Base-by-base conservation (phyloP, 2,113 vertebrate species). In the Eclectus roratus region DNA sequence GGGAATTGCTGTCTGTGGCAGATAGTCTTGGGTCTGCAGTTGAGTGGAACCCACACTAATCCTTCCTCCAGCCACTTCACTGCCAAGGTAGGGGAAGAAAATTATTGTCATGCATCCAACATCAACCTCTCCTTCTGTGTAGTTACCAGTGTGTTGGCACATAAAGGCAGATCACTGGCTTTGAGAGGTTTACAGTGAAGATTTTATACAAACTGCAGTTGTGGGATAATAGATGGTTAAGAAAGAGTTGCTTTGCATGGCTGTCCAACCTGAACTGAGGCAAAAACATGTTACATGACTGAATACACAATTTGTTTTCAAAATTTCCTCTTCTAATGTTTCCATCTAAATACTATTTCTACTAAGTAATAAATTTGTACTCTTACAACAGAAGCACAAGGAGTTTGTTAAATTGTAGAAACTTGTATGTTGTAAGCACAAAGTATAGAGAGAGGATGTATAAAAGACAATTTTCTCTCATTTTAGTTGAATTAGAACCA, bases 1-100 rank as follows among this genome's bases (percentile, higher is more conserved):
- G 64, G 60, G 74, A 65, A n/a, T 49, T 52, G 55, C 44, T 65
- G 9, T 46, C 7, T 18, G 2, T 0, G 4, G 23, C 4, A 1
- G 39, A 24, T 47, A 1, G 0, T 28, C 37, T 44, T n/a, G 29
- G 21, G 43, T 39, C 43, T 1, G 1, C 37, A 25, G 46, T 46
- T 43, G 66, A 16, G n/a, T 50, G 13, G 11, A 73, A 46, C n/a
- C 29, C 1, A 0, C 25, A 5, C 55, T 80, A 39, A 77, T 81
- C n/a, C 63, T 76, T 46, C 63, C 31, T 46, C 64, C 20, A 15
- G 7, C 39, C 74, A 21, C 64, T 66, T 66, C 24, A 9, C 41
- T 71, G 64, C 46, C 33, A 21, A 52, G 37, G 28, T 43, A 64
- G 23, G 33, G 55, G 27, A 56, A n/a, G 50, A 37, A 55, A 35